These are phyloP conservation scores for Leptobrachium ailaonicum DNA, from an alignment of 2,113 vertebrate genomes.

Conservation along the genomic window DNA sequence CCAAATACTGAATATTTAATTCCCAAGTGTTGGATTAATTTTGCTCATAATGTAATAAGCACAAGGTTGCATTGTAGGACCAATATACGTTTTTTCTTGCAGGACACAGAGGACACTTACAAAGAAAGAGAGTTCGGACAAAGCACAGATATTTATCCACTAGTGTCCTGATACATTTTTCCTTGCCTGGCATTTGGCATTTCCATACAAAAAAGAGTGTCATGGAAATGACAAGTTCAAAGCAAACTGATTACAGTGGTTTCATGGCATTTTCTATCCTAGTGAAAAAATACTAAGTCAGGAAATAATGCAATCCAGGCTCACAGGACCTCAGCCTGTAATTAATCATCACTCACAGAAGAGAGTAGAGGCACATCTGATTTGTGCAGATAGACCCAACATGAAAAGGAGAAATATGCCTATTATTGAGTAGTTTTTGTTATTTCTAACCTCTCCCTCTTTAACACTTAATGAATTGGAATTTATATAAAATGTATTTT, in stretches of 20 bases:
- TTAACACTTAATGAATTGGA: neutral
- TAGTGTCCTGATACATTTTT: slow-evolving; percentile 56
- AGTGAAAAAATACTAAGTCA: slow-evolving; percentile 65
- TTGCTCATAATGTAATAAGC: too few relatives aligned
- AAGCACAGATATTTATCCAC: too few relatives aligned
- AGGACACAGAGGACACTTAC: too few relatives aligned
- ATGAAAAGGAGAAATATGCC: slow-evolving; percentile 65
- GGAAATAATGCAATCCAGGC: slow-evolving; percentile 67
- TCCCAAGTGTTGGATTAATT: too few relatives aligned
- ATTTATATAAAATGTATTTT: too few relatives aligned
- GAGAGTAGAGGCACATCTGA: slow-evolving; percentile 59
- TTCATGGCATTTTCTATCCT: slow-evolving; percentile 66
- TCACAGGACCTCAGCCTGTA: slow-evolving; percentile 66
- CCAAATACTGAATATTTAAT: too few relatives aligned
- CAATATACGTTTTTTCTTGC: too few relatives aligned
- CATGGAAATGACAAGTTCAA: slow-evolving; percentile 69
- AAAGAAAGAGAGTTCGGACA: too few relatives aligned
- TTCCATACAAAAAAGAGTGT: slow-evolving; percentile 68
- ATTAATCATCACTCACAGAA: slow-evolving; percentile 69
- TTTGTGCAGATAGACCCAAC: slow-evolving; percentile 52
- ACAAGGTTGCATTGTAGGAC: too few relatives aligned
- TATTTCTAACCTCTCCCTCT: slow-evolving; percentile 32
- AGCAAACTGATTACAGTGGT: slow-evolving; percentile 66
- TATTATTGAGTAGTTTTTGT: slow-evolving; percentile 27
- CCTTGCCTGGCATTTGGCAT: slow-evolving; percentile 69